Conservation (phyloP, 1,140 invertebrate species). For the Thaumetopoea pityocampa region DNA sequence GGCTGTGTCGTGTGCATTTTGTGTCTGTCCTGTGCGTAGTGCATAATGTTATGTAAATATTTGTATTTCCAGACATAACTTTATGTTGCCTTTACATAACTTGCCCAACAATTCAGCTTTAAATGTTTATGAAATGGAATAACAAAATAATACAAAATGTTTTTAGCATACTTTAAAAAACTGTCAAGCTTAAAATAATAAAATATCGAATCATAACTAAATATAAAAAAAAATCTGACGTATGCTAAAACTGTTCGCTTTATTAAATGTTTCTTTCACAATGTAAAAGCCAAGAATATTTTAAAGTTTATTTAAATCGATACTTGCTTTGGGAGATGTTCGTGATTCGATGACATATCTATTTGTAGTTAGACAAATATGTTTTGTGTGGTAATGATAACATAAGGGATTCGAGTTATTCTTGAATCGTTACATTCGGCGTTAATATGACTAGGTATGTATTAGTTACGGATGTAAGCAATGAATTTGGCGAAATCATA, state of each 20-base stretch:
- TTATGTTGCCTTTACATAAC: conserved; percentile 16
- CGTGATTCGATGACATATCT: conserved; percentile 72
- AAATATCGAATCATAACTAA: too few relatives aligned
- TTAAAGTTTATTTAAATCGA: conserved; percentile 40
- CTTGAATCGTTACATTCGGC: conserved; percentile 13
- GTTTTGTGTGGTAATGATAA: conserved; percentile 51
- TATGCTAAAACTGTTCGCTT: conserved; percentile 2
- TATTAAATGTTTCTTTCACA: conserved; percentile 12
- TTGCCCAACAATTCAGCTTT: conserved; percentile 18
- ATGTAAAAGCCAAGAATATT: too few relatives aligned
- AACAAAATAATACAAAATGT: neutral
- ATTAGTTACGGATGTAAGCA: too few relatives aligned
- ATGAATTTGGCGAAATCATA: conserved; percentile 8
- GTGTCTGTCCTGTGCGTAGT: conserved; percentile 57
- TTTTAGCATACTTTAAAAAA: conserved; percentile 8
- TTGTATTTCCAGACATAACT: conserved; percentile 17
- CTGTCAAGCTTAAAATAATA: too few relatives aligned
- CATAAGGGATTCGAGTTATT: conserved; percentile 21
- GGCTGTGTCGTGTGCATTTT: conserved; percentile 68
- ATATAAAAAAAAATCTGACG: too few relatives aligned
- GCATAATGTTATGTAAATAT: conserved; percentile 58
- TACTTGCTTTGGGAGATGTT: conserved; percentile 57
- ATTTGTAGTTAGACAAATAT: conserved; percentile 66
- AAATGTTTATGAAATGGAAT: conserved; percentile 5
- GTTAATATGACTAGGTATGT: too few relatives aligned